Conservation (phyloP, 2,113 vertebrate genomes). For the Cranoglanis bouderius region DNA sequence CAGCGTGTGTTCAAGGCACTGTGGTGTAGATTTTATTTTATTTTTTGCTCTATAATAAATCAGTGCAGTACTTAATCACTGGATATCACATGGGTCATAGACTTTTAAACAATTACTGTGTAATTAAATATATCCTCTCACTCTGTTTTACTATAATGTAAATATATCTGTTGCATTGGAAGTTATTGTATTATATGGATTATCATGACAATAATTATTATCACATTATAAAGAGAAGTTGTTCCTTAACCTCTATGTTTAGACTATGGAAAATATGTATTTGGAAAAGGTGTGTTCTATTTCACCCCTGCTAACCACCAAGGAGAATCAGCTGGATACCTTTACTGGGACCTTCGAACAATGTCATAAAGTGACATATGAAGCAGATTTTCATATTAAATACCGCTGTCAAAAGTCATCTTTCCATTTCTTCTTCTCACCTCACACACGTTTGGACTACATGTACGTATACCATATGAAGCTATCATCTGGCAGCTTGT, state of each 20-base stretch:
- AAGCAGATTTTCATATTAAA: neutral
- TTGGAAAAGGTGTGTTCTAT: conserved; percentile 56
- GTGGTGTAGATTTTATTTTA: conserved; percentile 48
- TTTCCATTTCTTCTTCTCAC: neutral
- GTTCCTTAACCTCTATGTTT: conserved; percentile 55
- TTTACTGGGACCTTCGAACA: neutral
- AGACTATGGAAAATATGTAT: conserved; percentile 65
- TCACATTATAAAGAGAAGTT: conserved; percentile 67
- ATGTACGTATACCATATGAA: neutral
- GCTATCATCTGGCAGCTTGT: neutral
- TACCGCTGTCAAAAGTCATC: neutral
- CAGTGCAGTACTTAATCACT: conserved; percentile 61
- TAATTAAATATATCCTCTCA: conserved; percentile 71
- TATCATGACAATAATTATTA: conserved; percentile 68
- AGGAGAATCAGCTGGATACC: conserved; percentile 6
- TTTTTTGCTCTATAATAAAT: conserved; percentile 49
- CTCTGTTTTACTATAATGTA: conserved; percentile 69
- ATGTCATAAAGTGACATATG: neutral
- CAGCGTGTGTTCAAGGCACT: conserved; percentile 60
- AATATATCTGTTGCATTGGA: conserved; percentile 72
- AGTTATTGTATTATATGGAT: conserved; percentile 72
- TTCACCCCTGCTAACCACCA: neutral
- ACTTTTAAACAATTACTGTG: conserved; percentile 77
- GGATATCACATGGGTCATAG: conserved; percentile 66
- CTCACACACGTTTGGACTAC: neutral